phyloP scores from a whole-genome alignment of 2,888 invertebrate genomes.

The Rosalia funebris region DNA sequence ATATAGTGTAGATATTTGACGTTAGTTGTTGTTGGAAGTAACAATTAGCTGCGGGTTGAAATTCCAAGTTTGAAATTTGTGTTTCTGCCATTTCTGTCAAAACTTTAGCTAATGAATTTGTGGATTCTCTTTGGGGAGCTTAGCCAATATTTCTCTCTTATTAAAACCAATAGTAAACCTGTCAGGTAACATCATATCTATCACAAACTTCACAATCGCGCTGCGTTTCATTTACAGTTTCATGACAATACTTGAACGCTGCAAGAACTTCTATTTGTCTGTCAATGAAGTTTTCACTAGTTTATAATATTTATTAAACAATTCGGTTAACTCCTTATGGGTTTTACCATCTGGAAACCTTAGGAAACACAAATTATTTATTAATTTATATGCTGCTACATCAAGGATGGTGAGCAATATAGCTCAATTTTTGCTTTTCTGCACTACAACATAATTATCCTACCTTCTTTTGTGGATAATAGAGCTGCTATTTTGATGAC shows the following conservation, averaged over 20 bases:
- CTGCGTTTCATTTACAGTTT: slow-evolving; percentile 23
- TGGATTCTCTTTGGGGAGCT: slow-evolving; percentile 22
- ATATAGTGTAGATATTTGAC: slow-evolving; percentile 12
- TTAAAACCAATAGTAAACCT: slow-evolving; percentile 22
- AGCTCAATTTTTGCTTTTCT: background rate
- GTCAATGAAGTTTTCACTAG: slow-evolving; percentile 1
- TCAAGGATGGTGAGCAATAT: background rate
- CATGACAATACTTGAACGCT: slow-evolving; percentile 7
- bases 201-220: too few relatives aligned
- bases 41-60: slow-evolving; percentile 9
- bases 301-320: background rate
- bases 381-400: background rate
- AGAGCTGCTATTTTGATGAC: background rate
- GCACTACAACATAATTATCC: background rate
- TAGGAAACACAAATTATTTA: background rate
- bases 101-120: slow-evolving; percentile 17
- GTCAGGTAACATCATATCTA: slow-evolving; percentile 26
- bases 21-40: slow-evolving; percentile 10
- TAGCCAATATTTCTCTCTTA: slow-evolving; percentile 17
- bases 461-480: background rate
- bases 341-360: background rate
- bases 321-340: background rate
- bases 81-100: slow-evolving; percentile 18
- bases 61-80: slow-evolving; percentile 2
- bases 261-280: slow-evolving; percentile 12